Evolutionary conservation across 2,113 vertebrate genomes (phyloP), one percentile per base, ranked within the genome.

Genomic region (Hydrochoerus hydrochaeris): DNA sequence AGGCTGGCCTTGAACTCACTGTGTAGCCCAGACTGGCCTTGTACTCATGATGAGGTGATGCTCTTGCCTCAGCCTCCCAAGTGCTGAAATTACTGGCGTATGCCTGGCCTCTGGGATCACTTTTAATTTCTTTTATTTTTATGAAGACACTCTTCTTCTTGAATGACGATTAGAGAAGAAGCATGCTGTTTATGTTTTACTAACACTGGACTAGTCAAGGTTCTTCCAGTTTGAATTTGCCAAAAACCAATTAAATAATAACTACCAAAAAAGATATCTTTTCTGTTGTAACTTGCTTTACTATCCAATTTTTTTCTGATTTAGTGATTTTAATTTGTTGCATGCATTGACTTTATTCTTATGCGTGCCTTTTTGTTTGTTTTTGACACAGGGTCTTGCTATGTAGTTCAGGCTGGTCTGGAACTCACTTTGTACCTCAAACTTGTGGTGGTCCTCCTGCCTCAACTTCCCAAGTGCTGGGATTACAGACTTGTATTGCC

Each of bases 51-150:
- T 46, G 24, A 77, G 41, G 24, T 30, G 26, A 77, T 77, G 2
- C 44, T 77, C 44, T 5, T 49, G 44, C 26, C 44, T 77, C 73
- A 49, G 73, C 13, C 44, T 49, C 73, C 44, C 13, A 30, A 30
- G 44, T 46, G 26, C 26, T 77, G 14, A 11, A 38, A 77, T 49
- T 77, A 16, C 5, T 28, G 73, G 41, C 11, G 0, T 77, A 26
- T 20, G 17, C 38, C 71, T 5, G 38, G 20, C 71, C 38, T 91
- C 83, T 96, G 58, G 92, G n/a, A 85, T 94, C n/a, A 92, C 8
- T 20, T 95, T 46, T 28, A 90, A 95, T 73, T 94, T 82, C 32
- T 57, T 83, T 90, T 95, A 54, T 44, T 92, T 89, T 83, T 83
- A 84, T 80, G 85, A 96, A 80, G 26, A 58, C 2, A 67, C 49